Evolutionary conservation across 2,888 invertebrate species (phyloP), one percentile per base, ranked within the genome.

Genomic region (Zaprionus lineosus): DNA sequence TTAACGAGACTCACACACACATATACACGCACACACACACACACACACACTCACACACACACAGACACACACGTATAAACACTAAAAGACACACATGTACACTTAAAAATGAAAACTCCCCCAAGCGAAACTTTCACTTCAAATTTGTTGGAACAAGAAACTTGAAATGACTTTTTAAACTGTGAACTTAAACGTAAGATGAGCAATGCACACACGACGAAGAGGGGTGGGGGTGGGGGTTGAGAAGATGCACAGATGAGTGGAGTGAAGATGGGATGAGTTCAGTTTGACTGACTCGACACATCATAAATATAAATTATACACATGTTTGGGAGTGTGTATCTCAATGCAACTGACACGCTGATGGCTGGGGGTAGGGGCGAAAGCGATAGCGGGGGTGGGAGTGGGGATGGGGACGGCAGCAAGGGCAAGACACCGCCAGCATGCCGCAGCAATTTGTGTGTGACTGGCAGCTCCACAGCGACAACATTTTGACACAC

Each of bases 401-500:
- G 3, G 3, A 21, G 28, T 18, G 16, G 16, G 21, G 24, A 12
- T 26, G 9, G 26, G 18, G 18, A 1, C 24, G 1, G 15, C 26
- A 19, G 37, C 29, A 12, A 1, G 11, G 0, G 31, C 8, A 21
- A 16, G 33, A 8, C n/a, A 12, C 18, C 43, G 73, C 74, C 69
- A 63, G 81, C 82, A 81, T 85, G 77, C 83, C 75, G 63, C 67
- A 74, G 58, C 56, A 61, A 63, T 68, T 78, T 78, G 60, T 73
- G 70, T 40, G 6, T 14, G 34, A 26, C 39, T 61, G 58, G 66
- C 57, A 63, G 62, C 39, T 31, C 11, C 40, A 34, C 24, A 61
- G 65, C 63, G 55, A 74, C 83, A 85, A 83, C 84, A 85, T 81
- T 81, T 82, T 86, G 86, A 84, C 86, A 86, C 82, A 86, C 84